Evolutionary conservation across 2,888 invertebrate genomes (phyloP).

Genomic region (Rhagium mordax): DNA sequence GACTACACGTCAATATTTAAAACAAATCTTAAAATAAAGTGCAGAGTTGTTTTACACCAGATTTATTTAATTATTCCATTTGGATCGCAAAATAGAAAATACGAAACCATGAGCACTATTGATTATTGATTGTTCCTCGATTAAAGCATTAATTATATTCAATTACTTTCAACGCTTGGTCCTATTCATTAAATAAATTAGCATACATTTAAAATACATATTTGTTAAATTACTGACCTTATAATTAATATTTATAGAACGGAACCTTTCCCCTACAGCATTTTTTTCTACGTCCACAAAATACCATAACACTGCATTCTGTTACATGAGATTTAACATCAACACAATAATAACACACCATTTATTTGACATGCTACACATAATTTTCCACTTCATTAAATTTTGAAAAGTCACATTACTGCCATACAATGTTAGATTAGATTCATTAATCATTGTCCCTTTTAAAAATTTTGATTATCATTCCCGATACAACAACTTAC

Average conservation of each 20-base stretch:
- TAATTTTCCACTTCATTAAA: slow-evolving; percentile 16
- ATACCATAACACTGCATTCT: slow-evolving; percentile 4
- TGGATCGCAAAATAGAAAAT: too few relatives aligned
- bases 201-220: neutral
- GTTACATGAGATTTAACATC: slow-evolving; percentile 3
- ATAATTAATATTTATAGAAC: slow-evolving; percentile 13
- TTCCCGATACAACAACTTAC: slow-evolving; percentile 1
- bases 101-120: too few relatives aligned
- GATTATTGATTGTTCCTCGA: too few relatives aligned
- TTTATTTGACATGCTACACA: slow-evolving; percentile 21
- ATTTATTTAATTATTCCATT: too few relatives aligned
- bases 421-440: neutral
- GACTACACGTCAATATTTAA: too few relatives aligned
- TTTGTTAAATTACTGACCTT: slow-evolving; percentile 13
- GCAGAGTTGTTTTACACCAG: too few relatives aligned
- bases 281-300: slow-evolving; percentile 4
- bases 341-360: slow-evolving; percentile 9
- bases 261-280: slow-evolving; percentile 8
- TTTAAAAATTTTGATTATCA: slow-evolving; percentile 7
- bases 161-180: neutral
- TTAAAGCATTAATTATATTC: too few relatives aligned
- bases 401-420: slow-evolving; percentile 3
- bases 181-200: neutral
- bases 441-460: slow-evolving; percentile 15
- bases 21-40: too few relatives aligned